A percentile compares a stretch with the other conserved stretches of the same genome.
Conservation (phyloP, 2,888 invertebrate genomes). For the Lepidocyrtinus sp. region DNA sequence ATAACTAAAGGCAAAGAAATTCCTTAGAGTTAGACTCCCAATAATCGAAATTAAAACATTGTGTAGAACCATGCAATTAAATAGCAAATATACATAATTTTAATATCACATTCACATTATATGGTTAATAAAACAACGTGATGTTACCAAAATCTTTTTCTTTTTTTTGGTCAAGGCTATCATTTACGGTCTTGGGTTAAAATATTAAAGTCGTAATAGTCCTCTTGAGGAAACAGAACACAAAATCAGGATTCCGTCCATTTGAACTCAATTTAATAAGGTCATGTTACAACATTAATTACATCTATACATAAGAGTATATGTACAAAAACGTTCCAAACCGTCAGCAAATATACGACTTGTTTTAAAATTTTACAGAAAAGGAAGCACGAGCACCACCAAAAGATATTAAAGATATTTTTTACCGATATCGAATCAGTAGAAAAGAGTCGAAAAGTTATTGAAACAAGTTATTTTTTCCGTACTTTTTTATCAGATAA, state of each 20-base stretch:
- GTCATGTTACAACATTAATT: neutral
- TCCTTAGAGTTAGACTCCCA: too few species aligned
- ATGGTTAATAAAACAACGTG: too few species aligned
- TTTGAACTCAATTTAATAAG: neutral
- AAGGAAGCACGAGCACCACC: neutral
- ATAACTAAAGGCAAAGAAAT: too few species aligned
- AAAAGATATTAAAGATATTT: constrained; percentile 32
- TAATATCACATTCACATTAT: too few species aligned
- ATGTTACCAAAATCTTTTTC: too few species aligned
- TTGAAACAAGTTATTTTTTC: too few species aligned
- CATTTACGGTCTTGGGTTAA: constrained; percentile 18
- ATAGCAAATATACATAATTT: too few species aligned
- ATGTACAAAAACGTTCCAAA: neutral
- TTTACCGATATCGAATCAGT: neutral
- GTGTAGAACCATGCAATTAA: neutral
- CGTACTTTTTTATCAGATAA: too few species aligned
- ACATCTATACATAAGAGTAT: neutral
- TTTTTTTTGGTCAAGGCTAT: too few species aligned
- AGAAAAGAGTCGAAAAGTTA: too few species aligned
- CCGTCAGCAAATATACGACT: neutral
- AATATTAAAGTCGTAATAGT: constrained; percentile 19
- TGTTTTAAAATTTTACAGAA: neutral
- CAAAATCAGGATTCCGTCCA: too few species aligned
- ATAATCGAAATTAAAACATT: too few species aligned
- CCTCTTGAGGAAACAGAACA: neutral